Conservation (phyloP, 2,113 vertebrate species). For the Podiceps cristatus region DNA sequence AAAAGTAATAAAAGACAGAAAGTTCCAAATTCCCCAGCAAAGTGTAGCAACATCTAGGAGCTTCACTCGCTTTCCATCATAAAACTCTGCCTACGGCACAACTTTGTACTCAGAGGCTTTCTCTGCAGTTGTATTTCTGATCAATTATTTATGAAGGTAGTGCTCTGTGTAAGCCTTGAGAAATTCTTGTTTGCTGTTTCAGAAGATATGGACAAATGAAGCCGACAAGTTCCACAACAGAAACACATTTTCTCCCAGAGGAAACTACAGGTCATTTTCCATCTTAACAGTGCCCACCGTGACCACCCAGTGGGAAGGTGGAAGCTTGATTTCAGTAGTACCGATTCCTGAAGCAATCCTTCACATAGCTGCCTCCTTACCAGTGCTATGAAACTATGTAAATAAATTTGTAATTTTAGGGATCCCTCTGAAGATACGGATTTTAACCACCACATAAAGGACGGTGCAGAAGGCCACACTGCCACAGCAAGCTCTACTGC, state of each 20-base stretch:
- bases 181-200: not conserved
- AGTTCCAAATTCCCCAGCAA: not conserved
- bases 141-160: not conserved
- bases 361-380: not conserved
- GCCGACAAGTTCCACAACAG: not conserved
- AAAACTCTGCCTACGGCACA: not conserved
- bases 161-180: not conserved
- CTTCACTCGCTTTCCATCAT: not conserved
- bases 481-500: not conserved
- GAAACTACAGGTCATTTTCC: not conserved
- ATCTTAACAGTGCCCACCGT: not conserved
- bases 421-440: not conserved
- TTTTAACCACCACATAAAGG: not conserved
- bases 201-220: not conserved
- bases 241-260: not conserved
- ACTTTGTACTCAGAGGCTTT: not conserved
- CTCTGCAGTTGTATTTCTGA: not conserved
- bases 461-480: not conserved
- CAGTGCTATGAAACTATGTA: rapidly evolving
- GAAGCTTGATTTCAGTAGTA: not conserved
- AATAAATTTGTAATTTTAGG: not conserved
- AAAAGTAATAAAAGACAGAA: not conserved
- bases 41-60: not conserved
- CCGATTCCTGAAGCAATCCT: not conserved
- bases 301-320: not conserved